phyloP scores from a whole-genome alignment of 2,888 invertebrate genomes.

The Macaria liturata region DNA sequence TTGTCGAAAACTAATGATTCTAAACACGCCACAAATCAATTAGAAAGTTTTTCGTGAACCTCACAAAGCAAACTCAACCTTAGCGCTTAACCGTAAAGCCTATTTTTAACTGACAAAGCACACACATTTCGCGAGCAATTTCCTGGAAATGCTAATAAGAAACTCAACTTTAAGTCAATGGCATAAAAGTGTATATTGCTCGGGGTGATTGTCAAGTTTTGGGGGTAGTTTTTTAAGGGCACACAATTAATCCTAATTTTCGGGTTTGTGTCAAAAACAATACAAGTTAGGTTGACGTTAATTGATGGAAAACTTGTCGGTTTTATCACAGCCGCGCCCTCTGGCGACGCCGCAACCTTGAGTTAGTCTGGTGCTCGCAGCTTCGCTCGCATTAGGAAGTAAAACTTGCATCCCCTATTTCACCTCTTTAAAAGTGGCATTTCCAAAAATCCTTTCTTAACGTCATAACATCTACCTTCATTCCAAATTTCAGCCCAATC shows the following conservation, averaged over 20 bases:
- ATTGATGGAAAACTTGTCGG: conserved; percentile 31
- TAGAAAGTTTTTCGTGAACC: conserved; percentile 35
- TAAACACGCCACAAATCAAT: conserved; percentile 60
- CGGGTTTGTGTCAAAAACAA: conserved; percentile 39
- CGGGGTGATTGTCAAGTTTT: conserved; percentile 5
- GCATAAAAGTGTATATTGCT: conserved; percentile 6
- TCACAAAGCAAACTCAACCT: conserved; percentile 4
- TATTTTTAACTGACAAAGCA: neutral
- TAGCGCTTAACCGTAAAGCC: neutral
- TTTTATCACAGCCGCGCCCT: conserved; percentile 22
- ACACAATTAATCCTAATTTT: conserved; percentile 40
- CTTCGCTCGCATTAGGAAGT: too few species aligned
- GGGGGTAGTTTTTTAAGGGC: conserved; percentile 25
- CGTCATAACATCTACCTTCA: too few species aligned
- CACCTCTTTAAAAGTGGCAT: too few species aligned
- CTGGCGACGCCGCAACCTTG: conserved; percentile 6
- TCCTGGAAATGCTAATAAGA: neutral
- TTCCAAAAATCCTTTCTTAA: too few species aligned
- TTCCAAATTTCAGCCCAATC: too few species aligned
- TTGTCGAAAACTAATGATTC: conserved; percentile 50
- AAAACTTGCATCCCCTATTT: too few species aligned
- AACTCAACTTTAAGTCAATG: conserved; percentile 2
- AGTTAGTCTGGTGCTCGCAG: neutral
- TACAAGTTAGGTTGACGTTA: conserved; percentile 28
- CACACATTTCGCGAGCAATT: conserved; percentile 2